These are phyloP conservation scores for Microctonus hyperodae DNA, from an alignment of 2,888 invertebrate genomes.

Conservation along the genomic window DNA sequence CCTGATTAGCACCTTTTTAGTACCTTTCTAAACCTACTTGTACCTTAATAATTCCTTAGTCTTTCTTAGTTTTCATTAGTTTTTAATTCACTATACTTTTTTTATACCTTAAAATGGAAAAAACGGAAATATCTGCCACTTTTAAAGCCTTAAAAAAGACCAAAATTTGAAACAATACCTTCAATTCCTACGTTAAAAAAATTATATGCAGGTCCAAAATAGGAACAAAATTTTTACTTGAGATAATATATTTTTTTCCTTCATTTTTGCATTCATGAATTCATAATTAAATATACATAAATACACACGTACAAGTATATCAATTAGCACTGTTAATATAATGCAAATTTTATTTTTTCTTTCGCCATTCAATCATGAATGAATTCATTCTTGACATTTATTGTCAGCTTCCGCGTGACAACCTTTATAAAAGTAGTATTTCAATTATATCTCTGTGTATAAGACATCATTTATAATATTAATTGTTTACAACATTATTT, in stretches of 20 bases:
- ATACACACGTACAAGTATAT: not conserved
- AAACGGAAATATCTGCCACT: too few species aligned
- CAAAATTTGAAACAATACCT: too few species aligned
- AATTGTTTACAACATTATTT: not conserved
- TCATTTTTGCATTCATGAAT: not conserved
- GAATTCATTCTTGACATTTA: not conserved
- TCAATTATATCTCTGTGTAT: not conserved
- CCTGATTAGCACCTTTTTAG: too few species aligned
- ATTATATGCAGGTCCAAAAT: too few species aligned
- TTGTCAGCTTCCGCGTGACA: conserved; percentile 14
- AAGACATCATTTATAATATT: not conserved
- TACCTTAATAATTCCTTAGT: too few species aligned
- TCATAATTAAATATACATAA: not conserved
- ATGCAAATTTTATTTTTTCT: not conserved
- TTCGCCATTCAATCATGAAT: conserved; percentile 6
- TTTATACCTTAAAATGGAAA: too few species aligned
- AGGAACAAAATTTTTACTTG: too few species aligned
- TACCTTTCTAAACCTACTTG: too few species aligned
- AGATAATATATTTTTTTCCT: not conserved
- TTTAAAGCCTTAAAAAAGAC: too few species aligned
- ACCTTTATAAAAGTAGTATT: not conserved
- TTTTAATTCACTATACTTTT: too few species aligned
- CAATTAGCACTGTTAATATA: conserved; percentile 2
- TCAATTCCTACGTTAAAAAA: too few species aligned
- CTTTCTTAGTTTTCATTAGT: too few species aligned